phyloP scores from a whole-genome alignment of 2,797 vertebrate species.

The Glyptemys insculpta region DNA sequence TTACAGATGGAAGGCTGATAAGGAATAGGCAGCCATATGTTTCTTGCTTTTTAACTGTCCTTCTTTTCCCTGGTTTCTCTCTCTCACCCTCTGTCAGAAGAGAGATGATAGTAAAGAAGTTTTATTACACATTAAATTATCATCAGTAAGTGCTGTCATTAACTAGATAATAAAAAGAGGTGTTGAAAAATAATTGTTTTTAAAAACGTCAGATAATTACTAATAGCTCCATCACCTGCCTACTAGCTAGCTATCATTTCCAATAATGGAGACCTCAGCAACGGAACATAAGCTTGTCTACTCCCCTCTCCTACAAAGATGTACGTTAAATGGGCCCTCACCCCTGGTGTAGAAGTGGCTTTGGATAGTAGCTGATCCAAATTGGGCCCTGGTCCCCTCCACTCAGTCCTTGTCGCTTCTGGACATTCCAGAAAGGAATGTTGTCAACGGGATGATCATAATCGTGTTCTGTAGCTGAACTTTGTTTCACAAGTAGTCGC shows the following conservation, averaged over 20 bases:
- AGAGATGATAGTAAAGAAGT: constrained; percentile 75
- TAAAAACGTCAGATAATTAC: constrained; percentile 69
- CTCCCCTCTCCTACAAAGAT: neutral
- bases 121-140: constrained; percentile 83
- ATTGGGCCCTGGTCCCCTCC: neutral
- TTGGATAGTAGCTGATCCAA: neutral
- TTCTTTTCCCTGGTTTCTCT: constrained; percentile 34
- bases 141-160: constrained; percentile 78
- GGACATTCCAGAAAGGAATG: neutral
- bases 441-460: neutral
- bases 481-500: neutral
- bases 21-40: constrained; percentile 38
- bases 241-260: constrained; percentile 35
- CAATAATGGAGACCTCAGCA: constrained; percentile 25
- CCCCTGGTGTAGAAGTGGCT: neutral
- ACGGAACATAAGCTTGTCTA: constrained; percentile 35
- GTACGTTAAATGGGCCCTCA: neutral
- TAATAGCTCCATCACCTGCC: constrained; percentile 47
- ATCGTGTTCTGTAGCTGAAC: neutral
- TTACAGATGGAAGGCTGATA: neutral
- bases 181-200: constrained; percentile 79
- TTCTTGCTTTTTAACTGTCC: constrained; percentile 61
- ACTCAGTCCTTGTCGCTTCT: neutral
- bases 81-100: constrained; percentile 57
- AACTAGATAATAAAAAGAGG: constrained; percentile 78